Evolutionary conservation across 1,140 invertebrate species (phyloP).

Genomic region (Archivesica marissinica): DNA sequence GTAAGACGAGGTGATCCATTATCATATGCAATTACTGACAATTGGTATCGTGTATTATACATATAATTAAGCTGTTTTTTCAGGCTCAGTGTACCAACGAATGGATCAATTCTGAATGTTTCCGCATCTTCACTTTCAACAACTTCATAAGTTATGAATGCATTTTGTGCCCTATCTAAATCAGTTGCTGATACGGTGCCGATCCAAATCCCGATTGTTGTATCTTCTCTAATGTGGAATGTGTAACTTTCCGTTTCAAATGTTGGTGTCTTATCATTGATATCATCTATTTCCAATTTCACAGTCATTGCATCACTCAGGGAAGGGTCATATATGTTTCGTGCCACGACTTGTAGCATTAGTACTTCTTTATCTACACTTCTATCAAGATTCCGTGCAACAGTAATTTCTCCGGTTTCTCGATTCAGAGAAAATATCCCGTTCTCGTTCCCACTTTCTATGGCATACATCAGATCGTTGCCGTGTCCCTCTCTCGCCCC

Average conservation of each 20-base stretch:
- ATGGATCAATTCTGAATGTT: constrained; percentile 35
- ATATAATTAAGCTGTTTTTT: constrained; percentile 22
- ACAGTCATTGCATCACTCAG: constrained; percentile 40
- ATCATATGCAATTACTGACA: constrained; percentile 41
- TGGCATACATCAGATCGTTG: constrained; percentile 44
- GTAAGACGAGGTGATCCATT: constrained; percentile 50
- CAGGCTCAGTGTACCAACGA: constrained; percentile 26
- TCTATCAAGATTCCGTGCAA: constrained; percentile 8
- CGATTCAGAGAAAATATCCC: constrained; percentile 23
- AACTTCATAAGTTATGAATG: constrained; percentile 44
- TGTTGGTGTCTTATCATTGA: constrained; percentile 48
- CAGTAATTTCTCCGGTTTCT: constrained; percentile 30
- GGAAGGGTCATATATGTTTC: constrained; percentile 43
- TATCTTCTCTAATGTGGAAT: constrained; percentile 23
- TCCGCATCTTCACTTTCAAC: constrained; percentile 15
- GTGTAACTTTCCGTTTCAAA: constrained; percentile 32
- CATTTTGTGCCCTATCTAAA: constrained; percentile 35
- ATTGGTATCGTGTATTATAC: constrained; percentile 27
- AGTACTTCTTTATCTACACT: neutral
- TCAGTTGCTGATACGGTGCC: constrained; percentile 30
- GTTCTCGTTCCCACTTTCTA: constrained; percentile 21
- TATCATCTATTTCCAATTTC: constrained; percentile 41
- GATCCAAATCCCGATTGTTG: constrained; percentile 4
- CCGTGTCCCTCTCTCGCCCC: constrained; percentile 48
- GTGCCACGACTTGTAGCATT: constrained; percentile 1